Evolutionary conservation across 2,797 vertebrate genomes (phyloP).

Genomic region (Paratrypauchen microcephalus): DNA sequence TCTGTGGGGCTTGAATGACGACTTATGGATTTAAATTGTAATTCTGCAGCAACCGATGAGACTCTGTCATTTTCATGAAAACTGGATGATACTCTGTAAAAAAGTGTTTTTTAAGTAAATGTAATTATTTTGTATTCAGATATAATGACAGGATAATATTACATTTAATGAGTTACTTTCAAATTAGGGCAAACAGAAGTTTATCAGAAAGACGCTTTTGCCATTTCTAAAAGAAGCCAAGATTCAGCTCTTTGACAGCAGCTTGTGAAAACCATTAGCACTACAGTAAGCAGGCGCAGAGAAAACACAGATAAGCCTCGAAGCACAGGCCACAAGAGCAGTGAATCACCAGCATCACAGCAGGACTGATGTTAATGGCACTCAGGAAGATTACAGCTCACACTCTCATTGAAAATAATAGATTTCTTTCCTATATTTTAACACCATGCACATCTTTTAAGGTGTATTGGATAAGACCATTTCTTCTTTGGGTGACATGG

Average conservation of each 20-base stretch:
- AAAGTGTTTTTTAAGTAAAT: constrained; percentile 17
- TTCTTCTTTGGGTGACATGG: constrained; percentile 19
- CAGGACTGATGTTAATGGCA: constrained; percentile 52
- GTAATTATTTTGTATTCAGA: neutral
- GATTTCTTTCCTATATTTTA: constrained; percentile 30
- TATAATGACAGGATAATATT: neutral
- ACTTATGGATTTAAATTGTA: constrained; percentile 95
- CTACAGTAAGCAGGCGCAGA: constrained; percentile 35
- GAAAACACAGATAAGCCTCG: constrained; percentile 43
- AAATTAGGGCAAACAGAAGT: neutral
- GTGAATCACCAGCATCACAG: constrained; percentile 53
- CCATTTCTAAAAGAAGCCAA: constrained; percentile 12
- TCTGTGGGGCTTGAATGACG: constrained; percentile 98
- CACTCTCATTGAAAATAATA: constrained; percentile 46
- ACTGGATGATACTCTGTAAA: constrained; percentile 87
- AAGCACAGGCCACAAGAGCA: constrained; percentile 32
- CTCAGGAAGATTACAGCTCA: constrained; percentile 38
- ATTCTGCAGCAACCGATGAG: constrained; percentile 89
- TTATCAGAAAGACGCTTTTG: neutral
- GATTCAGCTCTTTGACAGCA: neutral
- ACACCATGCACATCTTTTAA: constrained; percentile 55
- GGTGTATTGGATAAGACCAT: neutral
- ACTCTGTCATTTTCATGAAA: constrained; percentile 95
- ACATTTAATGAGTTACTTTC: neutral
- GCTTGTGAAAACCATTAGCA: constrained; percentile 28